These are phyloP conservation scores for Carabus problematicus DNA, from an alignment of 2,888 invertebrate genomes.

Conservation along the genomic window DNA sequence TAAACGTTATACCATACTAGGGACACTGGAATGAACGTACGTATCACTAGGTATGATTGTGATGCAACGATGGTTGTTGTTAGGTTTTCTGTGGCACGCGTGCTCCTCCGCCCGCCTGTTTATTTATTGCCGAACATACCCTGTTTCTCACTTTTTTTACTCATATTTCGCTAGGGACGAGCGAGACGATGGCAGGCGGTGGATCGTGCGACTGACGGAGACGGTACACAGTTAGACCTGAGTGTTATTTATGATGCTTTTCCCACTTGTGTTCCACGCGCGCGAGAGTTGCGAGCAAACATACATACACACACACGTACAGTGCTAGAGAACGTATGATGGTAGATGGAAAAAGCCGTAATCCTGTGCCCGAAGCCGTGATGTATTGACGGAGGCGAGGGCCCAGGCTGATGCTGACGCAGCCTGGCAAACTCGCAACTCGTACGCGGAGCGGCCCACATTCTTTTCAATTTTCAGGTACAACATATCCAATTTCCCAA, in stretches of 20 bases:
- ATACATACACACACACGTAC: constrained; percentile 48
- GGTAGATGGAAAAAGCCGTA: constrained; percentile 55
- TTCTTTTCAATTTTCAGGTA: constrained; percentile 54
- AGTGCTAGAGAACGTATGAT: constrained; percentile 58
- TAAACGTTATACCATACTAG: not conserved
- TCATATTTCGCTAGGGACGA: constrained; percentile 55
- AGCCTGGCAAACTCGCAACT: constrained; percentile 8
- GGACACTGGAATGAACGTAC: too few species aligned
- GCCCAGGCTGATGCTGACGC: too few species aligned
- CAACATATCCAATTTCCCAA: constrained; percentile 51
- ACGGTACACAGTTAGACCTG: constrained; percentile 56
- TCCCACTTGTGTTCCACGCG: constrained; percentile 56
- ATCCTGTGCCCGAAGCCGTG: constrained; percentile 55
- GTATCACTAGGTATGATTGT: too few species aligned
- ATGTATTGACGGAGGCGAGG: constrained; percentile 54
- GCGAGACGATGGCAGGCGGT: constrained; percentile 46
- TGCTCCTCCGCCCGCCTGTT: constrained; percentile 47
- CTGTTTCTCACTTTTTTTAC: constrained; percentile 55
- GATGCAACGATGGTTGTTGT: too few species aligned
- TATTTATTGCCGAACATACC: constrained; percentile 53
- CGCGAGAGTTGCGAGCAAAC: constrained; percentile 46
- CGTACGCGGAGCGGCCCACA: constrained; percentile 45
- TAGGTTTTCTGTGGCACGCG: not conserved
- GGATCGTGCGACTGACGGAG: constrained; percentile 43
- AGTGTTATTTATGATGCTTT: constrained; percentile 61